A percentile compares a stretch with the other conserved stretches of the same genome.
Conservation (phyloP, 2,797 vertebrate genomes). For the Microcaecilia unicolor region DNA sequence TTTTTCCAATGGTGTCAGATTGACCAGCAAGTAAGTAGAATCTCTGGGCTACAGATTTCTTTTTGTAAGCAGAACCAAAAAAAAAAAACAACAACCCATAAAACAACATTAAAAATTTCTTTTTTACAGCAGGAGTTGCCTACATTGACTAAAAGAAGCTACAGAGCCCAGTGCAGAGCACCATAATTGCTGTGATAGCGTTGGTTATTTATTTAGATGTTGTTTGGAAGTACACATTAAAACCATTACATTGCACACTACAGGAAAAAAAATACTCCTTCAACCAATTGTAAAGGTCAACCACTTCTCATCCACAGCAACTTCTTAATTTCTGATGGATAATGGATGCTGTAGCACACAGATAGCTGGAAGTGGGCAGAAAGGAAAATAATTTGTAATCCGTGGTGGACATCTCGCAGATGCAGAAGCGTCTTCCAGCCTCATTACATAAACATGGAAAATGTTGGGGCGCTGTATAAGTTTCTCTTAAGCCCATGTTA, state of each 20-base stretch:
- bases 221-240: background rate
- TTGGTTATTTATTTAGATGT: constrained; percentile 4
- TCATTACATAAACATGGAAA: background rate
- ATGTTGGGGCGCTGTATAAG: background rate
- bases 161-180: constrained; percentile 9
- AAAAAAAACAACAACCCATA: too few relatives aligned
- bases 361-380: background rate
- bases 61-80: background rate
- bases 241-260: background rate
- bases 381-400: background rate
- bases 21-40: constrained; percentile 33
- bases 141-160: constrained; percentile 13
- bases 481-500: background rate
- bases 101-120: too few relatives aligned
- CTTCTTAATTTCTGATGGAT: constrained; percentile 16
- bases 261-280: background rate
- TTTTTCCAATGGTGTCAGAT: constrained; percentile 39
- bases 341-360: constrained; percentile 5
- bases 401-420: background rate
- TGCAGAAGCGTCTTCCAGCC: background rate
- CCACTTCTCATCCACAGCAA: constrained; percentile 4
- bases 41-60: constrained; percentile 15
- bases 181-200: constrained; percentile 6
- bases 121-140: constrained; percentile 2
- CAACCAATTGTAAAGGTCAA: background rate